These are phyloP conservation scores for Zonotrichia leucophrys DNA, from an alignment of 2,113 vertebrate species.

Conservation along the genomic window DNA sequence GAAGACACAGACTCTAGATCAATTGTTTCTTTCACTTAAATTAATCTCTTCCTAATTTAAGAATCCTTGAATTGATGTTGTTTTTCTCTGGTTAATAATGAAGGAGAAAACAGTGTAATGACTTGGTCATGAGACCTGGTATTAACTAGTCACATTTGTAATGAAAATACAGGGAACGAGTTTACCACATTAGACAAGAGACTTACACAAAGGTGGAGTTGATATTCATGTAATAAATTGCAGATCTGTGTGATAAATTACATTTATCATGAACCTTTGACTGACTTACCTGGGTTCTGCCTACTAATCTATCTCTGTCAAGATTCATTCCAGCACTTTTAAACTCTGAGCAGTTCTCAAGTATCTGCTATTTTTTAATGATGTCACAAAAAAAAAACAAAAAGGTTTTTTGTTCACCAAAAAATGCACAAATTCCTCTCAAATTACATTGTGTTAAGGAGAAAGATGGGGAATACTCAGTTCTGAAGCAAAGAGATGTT, in stretches of 20 bases:
- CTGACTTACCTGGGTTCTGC: constrained; percentile 33
- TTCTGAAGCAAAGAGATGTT: not conserved
- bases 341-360: constrained; percentile 35
- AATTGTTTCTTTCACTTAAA: not conserved
- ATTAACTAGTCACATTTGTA: constrained; percentile 1
- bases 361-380: not conserved
- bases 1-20: not conserved
- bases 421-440: not conserved
- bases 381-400: not conserved
- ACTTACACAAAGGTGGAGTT: not conserved
- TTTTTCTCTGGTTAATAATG: not conserved
- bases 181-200: not conserved
- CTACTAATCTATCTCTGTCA: constrained; percentile 51
- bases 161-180: not conserved
- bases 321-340: constrained; percentile 49
- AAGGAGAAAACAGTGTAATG: not conserved
- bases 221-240: constrained; percentile 27
- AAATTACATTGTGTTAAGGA: not conserved
- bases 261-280: constrained; percentile 54
- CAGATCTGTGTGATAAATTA: constrained; percentile 51
- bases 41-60: not conserved
- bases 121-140: not conserved
- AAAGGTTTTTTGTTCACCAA: not conserved
- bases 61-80: not conserved
- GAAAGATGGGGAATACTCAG: not conserved